Conservation (phyloP, 2,888 invertebrate genomes). For the Stegophylla sp. region DNA sequence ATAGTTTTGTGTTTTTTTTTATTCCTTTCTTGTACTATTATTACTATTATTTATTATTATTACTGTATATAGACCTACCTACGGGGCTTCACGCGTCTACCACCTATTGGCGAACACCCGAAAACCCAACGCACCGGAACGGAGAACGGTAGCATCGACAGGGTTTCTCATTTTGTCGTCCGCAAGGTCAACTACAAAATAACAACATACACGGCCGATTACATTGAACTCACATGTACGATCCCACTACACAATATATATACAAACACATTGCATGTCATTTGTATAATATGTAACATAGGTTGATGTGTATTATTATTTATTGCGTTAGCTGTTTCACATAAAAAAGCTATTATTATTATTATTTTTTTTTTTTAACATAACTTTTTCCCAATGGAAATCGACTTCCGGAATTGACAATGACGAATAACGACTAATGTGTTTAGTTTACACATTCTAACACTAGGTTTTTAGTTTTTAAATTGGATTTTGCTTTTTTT, state of each 20-base stretch:
- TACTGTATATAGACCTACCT: conserved; percentile 32
- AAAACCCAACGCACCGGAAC: conserved; percentile 53
- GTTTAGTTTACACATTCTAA: conserved; percentile 36
- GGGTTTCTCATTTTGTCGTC: conserved; percentile 55
- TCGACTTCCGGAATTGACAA: conserved; percentile 57
- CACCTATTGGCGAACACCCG: conserved; percentile 53
- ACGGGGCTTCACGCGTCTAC: conserved; percentile 46
- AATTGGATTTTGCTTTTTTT: conserved; percentile 47
- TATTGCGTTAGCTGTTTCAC: conserved; percentile 30
- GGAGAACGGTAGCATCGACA: conserved; percentile 51
- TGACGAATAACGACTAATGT: conserved; percentile 54
- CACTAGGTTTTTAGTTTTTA: conserved; percentile 33
- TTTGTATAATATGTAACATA: conserved; percentile 21
- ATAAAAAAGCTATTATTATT: conserved; percentile 53
- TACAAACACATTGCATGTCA: conserved; percentile 1
- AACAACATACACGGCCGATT: conserved; percentile 10
- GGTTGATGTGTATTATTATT: conserved; percentile 43
- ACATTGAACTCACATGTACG: conserved; percentile 31
- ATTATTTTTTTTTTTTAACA: conserved; percentile 25
- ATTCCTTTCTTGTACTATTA: conserved; percentile 30
- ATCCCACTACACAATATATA: not conserved
- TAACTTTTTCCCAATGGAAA: conserved; percentile 41
- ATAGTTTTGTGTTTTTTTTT: conserved; percentile 26
- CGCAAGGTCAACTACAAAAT: conserved; percentile 39
- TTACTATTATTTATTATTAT: conserved; percentile 36